Percentiles rank a stretch among this genome's conserved stretches.
Evolutionary conservation across 2,113 vertebrate species (phyloP).

Genomic region (Rhizomys pruinosus): DNA sequence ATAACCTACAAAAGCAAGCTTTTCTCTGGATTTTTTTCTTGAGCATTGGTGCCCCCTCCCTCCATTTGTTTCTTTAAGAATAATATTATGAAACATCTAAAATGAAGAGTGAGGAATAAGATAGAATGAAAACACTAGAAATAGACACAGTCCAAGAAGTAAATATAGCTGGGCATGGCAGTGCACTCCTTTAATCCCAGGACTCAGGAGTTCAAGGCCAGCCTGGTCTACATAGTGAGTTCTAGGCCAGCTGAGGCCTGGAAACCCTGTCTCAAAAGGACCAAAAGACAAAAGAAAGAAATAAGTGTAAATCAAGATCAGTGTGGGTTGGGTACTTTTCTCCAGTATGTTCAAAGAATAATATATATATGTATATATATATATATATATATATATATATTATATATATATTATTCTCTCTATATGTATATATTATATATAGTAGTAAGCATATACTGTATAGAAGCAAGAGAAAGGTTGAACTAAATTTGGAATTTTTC

Average conservation of each 20-base stretch:
- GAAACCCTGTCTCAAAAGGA: no score
- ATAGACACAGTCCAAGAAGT: not conserved
- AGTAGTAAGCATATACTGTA: no score
- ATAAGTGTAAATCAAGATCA: not conserved
- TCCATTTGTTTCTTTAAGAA: not conserved
- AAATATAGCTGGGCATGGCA: no score
- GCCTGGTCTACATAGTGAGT: no score
- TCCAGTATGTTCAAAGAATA: not conserved
- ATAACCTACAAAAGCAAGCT: not conserved
- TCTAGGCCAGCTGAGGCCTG: no score
- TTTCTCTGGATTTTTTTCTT: not conserved
- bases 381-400: no score
- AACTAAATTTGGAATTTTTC: not conserved
- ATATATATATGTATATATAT: no score
- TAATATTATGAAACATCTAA: not conserved
- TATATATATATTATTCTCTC: no score
- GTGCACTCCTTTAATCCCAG: no score
- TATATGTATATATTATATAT: no score
- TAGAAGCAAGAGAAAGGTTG: not conserved
- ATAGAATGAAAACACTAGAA: not conserved
- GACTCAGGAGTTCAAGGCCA: no score
- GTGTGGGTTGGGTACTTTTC: not conserved
- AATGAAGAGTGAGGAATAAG: not conserved
- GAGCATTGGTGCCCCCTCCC: not conserved
- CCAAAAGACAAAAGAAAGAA: no score